Evolutionary conservation across 2,797 vertebrate species (phyloP).

Genomic region (Acanthopagrus latus): DNA sequence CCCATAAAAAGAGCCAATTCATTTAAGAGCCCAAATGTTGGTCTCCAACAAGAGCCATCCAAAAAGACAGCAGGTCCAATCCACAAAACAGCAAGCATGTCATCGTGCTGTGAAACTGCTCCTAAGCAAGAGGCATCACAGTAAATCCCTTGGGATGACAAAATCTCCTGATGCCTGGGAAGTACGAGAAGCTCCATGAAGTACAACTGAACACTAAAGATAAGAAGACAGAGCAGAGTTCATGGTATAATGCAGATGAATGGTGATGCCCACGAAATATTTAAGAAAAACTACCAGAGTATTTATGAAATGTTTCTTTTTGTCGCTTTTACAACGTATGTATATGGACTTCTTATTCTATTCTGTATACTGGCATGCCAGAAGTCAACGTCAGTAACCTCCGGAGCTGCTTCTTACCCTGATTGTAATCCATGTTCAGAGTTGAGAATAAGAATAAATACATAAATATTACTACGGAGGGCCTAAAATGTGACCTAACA

Average conservation of each 20-base stretch:
- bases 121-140: neutral
- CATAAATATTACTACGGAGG: constrained; percentile 65
- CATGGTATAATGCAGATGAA: neutral
- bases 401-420: constrained; percentile 22
- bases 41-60: neutral
- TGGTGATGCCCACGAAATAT: constrained; percentile 4
- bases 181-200: neutral
- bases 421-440: constrained; percentile 58
- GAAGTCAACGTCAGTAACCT: constrained; percentile 34
- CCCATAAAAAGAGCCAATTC: neutral
- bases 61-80: neutral
- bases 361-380: constrained; percentile 33
- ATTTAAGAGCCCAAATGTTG: neutral
- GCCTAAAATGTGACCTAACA: constrained; percentile 47
- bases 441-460: constrained; percentile 65
- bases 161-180: neutral
- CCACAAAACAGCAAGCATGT: neutral
- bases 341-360: constrained; percentile 24
- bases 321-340: neutral
- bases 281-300: neutral
- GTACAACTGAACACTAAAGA: constrained; percentile 20
- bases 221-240: neutral
- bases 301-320: constrained; percentile 17
- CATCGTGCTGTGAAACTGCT: constrained; percentile 4
- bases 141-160: constrained; percentile 17